Base-by-base conservation (phyloP, 2,113 vertebrate species). In the Hippopotamus amphibius region DNA sequence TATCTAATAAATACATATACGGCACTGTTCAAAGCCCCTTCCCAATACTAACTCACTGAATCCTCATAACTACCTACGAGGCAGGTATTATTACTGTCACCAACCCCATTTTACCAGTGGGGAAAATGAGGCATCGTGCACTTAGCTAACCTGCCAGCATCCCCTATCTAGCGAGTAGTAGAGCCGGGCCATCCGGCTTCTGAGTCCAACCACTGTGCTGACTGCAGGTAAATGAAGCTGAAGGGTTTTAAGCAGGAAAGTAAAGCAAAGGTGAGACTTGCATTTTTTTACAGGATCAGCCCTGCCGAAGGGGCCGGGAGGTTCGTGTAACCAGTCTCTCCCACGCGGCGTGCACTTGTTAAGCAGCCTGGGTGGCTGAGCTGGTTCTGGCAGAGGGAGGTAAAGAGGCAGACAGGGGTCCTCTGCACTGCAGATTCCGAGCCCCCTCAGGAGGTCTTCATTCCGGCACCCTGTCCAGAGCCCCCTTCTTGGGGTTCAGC, bases 341-440 rank as follows among this genome's bases (percentile, higher is more conserved):
- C 11, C 8, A 37, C 0, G 7, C 4, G 22, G 14, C 7, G 3
- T 4, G 6, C 0, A 3, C 43, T n/a, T 15, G 37, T 21, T 55
- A 14, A 53, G 41, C 74, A 57, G 22, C 17, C 11, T 1, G 0
- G 15, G 41, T 43, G 59, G 30, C 53, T 77, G 9, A 17, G 48
- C 90, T 69, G 48, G 28, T 1, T 48, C 53, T 0, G 66, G 71
- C 33, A 3, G 24, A 13, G 26, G 16, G 21, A 63, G 30, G 71
- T 28, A 13, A 21, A 90, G 50, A 46, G 57, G 10, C 17, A 2
- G 5, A 61, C 46, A 48, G 43, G 46, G 28, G 5, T 48, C 19
- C 13, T 28, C 33, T 33, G n/a, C 26, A 17, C 22, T 0, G 0
- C 0, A 7, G 63, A 10, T 19, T 28, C 53, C 7, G 4, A n/a